Evolutionary conservation across 2,888 invertebrate genomes (phyloP).

Genomic region (Brachycybe producta): DNA sequence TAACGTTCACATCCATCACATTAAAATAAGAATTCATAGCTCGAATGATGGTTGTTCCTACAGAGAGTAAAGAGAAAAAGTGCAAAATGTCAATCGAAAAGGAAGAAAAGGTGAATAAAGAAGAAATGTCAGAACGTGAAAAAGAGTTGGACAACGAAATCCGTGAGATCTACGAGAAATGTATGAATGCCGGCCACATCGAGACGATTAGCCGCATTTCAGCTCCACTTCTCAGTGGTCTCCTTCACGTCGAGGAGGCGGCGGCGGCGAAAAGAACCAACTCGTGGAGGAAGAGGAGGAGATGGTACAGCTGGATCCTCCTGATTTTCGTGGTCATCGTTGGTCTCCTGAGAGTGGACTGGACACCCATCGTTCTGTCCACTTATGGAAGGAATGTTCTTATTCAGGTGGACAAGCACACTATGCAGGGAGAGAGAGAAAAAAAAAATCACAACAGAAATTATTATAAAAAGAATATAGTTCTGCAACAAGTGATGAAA

Average conservation of each 20-base stretch:
- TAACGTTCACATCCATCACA: too few species aligned
- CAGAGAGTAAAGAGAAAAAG: not conserved
- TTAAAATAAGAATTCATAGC: too few species aligned
- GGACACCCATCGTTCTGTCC: constrained; percentile 9
- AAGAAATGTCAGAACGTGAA: not conserved
- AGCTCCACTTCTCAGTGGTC: too few species aligned
- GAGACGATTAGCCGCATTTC: constrained; percentile 4
- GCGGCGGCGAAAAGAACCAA: not conserved
- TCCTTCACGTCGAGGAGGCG: not conserved
- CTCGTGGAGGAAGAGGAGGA: too few species aligned
- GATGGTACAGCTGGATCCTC: not conserved
- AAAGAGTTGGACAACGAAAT: constrained; percentile 3
- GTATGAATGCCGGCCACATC: constrained; percentile 1
- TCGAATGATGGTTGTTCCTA: not conserved
- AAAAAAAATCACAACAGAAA: not conserved
- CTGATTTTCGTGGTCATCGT: not conserved
- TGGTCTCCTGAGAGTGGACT: constrained; percentile 1
- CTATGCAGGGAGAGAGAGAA: not conserved
- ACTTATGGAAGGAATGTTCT: constrained; percentile 3
- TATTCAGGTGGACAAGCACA: not conserved
- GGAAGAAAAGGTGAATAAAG: not conserved
- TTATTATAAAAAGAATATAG: not conserved
- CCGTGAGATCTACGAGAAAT: constrained; percentile 3
- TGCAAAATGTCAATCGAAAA: too few species aligned
- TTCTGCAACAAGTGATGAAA: too few species aligned